Conservation (phyloP, 2,797 vertebrate species). For the Melanotaenia nigrans region DNA sequence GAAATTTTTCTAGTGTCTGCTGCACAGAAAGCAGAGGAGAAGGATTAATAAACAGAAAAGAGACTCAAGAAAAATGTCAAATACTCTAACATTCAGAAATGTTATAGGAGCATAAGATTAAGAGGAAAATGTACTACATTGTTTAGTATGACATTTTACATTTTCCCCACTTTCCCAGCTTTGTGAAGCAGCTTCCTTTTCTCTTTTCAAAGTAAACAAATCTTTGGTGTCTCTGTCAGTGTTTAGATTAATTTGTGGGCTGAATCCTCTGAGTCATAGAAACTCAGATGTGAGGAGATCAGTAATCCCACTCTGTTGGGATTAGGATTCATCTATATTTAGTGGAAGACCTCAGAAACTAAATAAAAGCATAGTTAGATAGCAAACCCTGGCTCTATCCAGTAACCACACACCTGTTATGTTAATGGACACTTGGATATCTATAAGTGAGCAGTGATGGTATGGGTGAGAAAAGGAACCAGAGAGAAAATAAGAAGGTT, state of each 20-base stretch:
- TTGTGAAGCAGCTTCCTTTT: not conserved
- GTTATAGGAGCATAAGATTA: not conserved
- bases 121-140: not conserved
- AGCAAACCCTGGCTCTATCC: slow-evolving; percentile 53
- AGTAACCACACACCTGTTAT: slow-evolving; percentile 76
- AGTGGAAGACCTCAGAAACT: slow-evolving; percentile 52
- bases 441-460: slow-evolving; percentile 53
- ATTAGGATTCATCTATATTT: slow-evolving; percentile 65
- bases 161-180: not conserved
- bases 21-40: not conserved
- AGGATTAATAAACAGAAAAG: not conserved
- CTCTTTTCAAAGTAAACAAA: not conserved
- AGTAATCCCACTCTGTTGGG: slow-evolving; percentile 45
- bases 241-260: slow-evolving; percentile 16
- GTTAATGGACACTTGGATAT: slow-evolving; percentile 45
- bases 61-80: not conserved
- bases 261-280: slow-evolving; percentile 13
- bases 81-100: not conserved
- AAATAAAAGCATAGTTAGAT: slow-evolving; percentile 64
- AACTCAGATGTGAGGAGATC: slow-evolving; percentile 39
- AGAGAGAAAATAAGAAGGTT: slow-evolving; percentile 1
- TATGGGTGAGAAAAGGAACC: slow-evolving; percentile 15
- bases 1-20: not conserved
- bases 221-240: not conserved
- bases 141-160: not conserved